Evolutionary conservation across 23 tunicate species (phyloP).

Genomic region (Ascidia mentula): DNA sequence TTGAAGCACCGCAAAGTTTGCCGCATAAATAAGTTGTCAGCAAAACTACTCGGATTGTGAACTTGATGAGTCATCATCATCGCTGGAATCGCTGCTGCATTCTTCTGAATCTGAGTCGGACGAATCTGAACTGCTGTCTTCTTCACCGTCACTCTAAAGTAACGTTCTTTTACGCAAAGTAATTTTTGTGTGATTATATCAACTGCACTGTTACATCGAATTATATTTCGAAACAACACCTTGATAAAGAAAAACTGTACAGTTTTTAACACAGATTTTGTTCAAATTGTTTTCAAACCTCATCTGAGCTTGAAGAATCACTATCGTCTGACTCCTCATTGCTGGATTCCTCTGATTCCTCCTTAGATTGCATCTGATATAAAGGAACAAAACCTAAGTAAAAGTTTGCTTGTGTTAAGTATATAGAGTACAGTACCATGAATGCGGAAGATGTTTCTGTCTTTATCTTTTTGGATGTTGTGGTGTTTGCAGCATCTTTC

Average conservation of each 20-base stretch:
- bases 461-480: not conserved
- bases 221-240: too few relatives aligned
- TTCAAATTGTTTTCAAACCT: too few relatives aligned
- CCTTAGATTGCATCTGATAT: not conserved
- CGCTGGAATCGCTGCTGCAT: conserved; percentile 25
- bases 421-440: not conserved
- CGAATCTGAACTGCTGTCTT: conserved; percentile 16
- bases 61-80: conserved; percentile 29
- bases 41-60: conserved; percentile 6
- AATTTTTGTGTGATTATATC: too few relatives aligned
- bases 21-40: not conserved
- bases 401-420: not conserved
- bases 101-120: conserved; percentile 12
- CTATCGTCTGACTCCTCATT: conserved; percentile 20
- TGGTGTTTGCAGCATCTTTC: not conserved
- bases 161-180: not conserved
- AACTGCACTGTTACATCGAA: too few relatives aligned
- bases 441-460: not conserved
- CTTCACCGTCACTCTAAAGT: conserved; percentile 35
- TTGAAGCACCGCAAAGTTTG: not conserved
- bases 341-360: conserved; percentile 10
- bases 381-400: not conserved
- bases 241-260: too few relatives aligned
- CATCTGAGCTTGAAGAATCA: conserved; percentile 44
- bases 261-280: too few relatives aligned